phyloP scores from a whole-genome alignment of 2,113 vertebrate species.

The Irena cyanogastra region DNA sequence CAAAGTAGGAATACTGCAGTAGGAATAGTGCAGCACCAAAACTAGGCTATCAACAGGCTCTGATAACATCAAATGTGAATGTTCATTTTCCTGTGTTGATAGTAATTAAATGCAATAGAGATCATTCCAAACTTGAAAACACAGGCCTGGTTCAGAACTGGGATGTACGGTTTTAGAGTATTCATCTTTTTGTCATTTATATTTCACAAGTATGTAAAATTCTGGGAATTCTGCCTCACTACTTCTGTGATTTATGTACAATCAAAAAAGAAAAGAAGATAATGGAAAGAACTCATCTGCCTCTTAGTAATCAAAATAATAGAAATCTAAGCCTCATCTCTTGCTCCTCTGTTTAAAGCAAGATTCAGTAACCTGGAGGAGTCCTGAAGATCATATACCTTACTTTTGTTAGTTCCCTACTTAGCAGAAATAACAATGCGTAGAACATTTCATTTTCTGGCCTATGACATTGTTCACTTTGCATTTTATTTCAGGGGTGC shows the following conservation, averaged over 20 bases:
- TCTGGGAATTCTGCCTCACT: background rate
- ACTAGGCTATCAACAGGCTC: background rate
- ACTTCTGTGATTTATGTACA: background rate
- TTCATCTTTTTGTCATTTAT: background rate
- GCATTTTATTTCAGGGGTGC: background rate
- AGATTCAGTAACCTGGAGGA: background rate
- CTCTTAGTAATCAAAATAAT: background rate
- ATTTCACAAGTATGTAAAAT: background rate
- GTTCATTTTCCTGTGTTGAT: background rate
- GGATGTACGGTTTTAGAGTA: background rate
- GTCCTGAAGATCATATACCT: background rate
- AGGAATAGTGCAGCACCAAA: background rate
- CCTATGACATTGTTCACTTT: background rate
- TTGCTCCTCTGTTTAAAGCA: background rate
- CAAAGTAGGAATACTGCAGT: too few species aligned
- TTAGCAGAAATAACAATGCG: background rate
- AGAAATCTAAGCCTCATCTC: background rate
- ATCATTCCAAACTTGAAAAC: background rate
- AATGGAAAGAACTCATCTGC: conserved; percentile 1
- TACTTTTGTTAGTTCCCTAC: background rate
- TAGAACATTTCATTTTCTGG: background rate
- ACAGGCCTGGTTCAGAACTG: background rate
- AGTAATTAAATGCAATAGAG: background rate
- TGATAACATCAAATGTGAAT: background rate
- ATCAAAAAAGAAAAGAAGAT: background rate